Conservation (phyloP, 2,797 vertebrate genomes). For the Argya squamiceps region DNA sequence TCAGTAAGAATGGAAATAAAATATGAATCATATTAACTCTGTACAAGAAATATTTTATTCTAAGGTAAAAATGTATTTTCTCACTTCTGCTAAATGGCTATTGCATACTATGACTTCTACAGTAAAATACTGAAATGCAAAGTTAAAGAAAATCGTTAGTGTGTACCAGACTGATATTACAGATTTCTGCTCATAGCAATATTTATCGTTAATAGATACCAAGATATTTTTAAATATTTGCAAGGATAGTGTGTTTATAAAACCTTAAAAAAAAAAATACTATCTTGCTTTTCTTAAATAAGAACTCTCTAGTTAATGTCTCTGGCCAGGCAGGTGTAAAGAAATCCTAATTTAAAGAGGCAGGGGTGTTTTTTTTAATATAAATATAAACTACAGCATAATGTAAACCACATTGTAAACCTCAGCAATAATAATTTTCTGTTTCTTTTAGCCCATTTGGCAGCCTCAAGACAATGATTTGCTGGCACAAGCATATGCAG, state of each 20-base stretch:
- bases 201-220: not conserved
- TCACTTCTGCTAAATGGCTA: not conserved
- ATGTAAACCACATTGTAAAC: slow-evolving; percentile 29
- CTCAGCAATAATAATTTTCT: slow-evolving; percentile 63
- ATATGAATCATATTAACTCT: not conserved
- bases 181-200: not conserved
- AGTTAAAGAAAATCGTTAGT: not conserved
- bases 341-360: not conserved
- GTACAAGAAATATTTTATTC: not conserved
- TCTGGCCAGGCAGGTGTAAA: not conserved
- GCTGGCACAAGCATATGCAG: slow-evolving; percentile 74
- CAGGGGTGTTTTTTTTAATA: not conserved
- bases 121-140: not conserved
- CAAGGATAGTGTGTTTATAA: not conserved
- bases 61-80: not conserved
- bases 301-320: not conserved
- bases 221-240: not conserved
- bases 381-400: not conserved
- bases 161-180: not conserved
- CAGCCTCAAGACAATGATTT: slow-evolving; percentile 82
- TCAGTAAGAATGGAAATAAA: not conserved
- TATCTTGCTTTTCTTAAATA: not conserved
- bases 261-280: not conserved
- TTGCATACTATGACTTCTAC: not conserved
- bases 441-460: slow-evolving; percentile 87